Percentiles rank a stretch among this genome's conserved stretches.
phyloP scores from a whole-genome alignment of 1,140 invertebrate species.

The Pentalonia nigronervosa region DNA sequence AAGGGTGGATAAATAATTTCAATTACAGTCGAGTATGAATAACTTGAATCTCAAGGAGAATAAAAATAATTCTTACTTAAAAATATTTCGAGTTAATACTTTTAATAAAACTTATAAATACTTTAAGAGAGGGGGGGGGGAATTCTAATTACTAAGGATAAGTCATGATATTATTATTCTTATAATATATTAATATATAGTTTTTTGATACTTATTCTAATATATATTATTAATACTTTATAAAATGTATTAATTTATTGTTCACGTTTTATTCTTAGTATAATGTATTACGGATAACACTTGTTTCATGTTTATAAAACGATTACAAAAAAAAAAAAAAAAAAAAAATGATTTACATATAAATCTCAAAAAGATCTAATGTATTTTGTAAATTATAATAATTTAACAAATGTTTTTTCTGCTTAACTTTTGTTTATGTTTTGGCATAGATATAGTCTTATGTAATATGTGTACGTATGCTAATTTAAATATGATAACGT shows the following conservation, averaged over 20 bases:
- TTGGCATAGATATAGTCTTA: background rate
- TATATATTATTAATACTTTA: background rate
- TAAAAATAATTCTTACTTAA: too few species aligned
- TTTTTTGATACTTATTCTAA: background rate
- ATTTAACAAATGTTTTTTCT: background rate
- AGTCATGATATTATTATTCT: too few species aligned
- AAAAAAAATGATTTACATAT: background rate
- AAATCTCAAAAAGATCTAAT: background rate
- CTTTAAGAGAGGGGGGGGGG: too few species aligned
- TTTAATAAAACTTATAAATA: too few species aligned
- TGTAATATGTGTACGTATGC: background rate
- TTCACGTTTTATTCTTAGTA: background rate
- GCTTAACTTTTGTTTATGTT: slow-evolving; percentile 20
- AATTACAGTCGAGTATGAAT: background rate
- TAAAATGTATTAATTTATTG: background rate
- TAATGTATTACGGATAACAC: background rate
- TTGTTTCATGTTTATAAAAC: background rate
- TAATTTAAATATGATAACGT: background rate
- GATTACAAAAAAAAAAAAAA: background rate
- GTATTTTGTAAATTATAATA: background rate
- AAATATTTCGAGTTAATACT: too few species aligned
- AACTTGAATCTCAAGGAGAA: too few species aligned
- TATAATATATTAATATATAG: too few species aligned
- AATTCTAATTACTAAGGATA: too few species aligned
- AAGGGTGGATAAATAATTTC: background rate